Evolutionary conservation across 2,113 vertebrate genomes (phyloP).

Genomic region (Corythornis cristatus): DNA sequence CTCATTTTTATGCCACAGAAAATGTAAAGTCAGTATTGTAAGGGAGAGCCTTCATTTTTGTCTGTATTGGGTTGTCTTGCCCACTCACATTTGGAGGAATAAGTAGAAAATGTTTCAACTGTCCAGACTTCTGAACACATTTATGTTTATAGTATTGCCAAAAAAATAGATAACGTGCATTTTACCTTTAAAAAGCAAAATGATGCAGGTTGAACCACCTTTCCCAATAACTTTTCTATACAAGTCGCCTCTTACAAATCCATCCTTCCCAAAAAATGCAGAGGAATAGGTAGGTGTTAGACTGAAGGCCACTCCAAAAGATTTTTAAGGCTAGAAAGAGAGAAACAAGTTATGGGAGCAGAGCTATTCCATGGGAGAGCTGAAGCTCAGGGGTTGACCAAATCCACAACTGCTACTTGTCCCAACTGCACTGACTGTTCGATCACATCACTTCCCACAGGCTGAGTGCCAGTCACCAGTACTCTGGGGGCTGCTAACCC

Average conservation of each 20-base stretch:
- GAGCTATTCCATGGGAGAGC: neutral
- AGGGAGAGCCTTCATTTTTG: neutral
- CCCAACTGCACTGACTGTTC: neutral
- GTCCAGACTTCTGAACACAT: neutral
- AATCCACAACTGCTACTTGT: accelerated
- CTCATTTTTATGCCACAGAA: neutral
- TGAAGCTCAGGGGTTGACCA: neutral
- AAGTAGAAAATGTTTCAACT: neutral
- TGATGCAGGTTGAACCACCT: neutral
- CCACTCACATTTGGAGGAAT: neutral
- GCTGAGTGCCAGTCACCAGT: neutral
- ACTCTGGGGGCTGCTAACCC: neutral
- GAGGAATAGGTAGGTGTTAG: neutral
- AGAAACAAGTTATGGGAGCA: neutral
- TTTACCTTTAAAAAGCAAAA: neutral
- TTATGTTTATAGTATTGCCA: neutral
- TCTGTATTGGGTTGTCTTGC: neutral
- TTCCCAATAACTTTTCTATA: neutral
- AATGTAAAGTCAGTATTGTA: neutral
- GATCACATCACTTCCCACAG: accelerated
- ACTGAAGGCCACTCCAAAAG: neutral
- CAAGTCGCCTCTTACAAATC: neutral
- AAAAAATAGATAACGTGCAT: neutral
- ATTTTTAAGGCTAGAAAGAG: neutral
- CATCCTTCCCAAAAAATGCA: neutral